Conservation (phyloP, 2,113 vertebrate genomes). For the Paedocypris sp. region DNA sequence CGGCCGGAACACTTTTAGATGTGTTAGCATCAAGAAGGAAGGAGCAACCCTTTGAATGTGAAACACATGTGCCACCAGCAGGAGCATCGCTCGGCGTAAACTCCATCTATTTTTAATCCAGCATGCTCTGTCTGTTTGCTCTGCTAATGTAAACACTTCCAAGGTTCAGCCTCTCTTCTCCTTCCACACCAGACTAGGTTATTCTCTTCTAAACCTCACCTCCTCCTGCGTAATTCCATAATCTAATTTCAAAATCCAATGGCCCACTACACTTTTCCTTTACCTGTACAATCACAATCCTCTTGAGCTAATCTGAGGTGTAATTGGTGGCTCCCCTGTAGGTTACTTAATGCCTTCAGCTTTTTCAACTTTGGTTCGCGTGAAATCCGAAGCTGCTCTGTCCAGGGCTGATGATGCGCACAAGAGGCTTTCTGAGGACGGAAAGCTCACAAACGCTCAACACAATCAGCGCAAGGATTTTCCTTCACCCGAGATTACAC, state of each 20-base stretch:
- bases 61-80: slow-evolving; percentile 36
- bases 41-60: slow-evolving; percentile 31
- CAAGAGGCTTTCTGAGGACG: slow-evolving; percentile 45
- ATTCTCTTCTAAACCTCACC: slow-evolving; percentile 60
- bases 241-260: slow-evolving; percentile 76
- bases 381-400: slow-evolving; percentile 39
- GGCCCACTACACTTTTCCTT: slow-evolving; percentile 50
- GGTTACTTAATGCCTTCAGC: slow-evolving; percentile 4
- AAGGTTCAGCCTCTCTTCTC: slow-evolving; percentile 55
- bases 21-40: slow-evolving; percentile 22
- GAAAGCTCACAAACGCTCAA: slow-evolving; percentile 39
- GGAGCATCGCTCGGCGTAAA: slow-evolving; percentile 13
- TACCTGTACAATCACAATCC: slow-evolving; percentile 67
- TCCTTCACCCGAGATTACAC: too few species aligned
- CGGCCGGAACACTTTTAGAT: background rate
- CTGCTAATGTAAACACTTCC: slow-evolving; percentile 39
- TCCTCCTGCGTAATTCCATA: slow-evolving; percentile 56
- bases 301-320: slow-evolving; percentile 66
- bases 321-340: slow-evolving; percentile 48
- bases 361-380: slow-evolving; percentile 39
- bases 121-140: background rate
- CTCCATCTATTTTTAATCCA: slow-evolving; percentile 30
- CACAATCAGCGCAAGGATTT: slow-evolving; percentile 60
- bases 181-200: slow-evolving; percentile 43
- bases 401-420: slow-evolving; percentile 40